These are phyloP conservation scores for Globicephala melas DNA, from an alignment of 2,113 vertebrate genomes.

Conservation along the genomic window DNA sequence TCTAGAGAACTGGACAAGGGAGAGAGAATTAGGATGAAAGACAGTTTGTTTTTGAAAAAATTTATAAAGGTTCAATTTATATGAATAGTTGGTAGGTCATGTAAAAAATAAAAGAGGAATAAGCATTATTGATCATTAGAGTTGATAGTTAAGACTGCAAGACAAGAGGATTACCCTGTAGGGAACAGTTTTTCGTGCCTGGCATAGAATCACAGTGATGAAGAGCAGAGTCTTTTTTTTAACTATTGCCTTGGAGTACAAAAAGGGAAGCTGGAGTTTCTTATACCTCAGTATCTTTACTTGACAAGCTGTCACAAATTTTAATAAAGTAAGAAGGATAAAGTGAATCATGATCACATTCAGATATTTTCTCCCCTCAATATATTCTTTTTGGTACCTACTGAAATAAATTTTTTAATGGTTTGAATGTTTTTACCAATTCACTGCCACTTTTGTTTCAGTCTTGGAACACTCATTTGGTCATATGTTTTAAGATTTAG, in stretches of 20 bases:
- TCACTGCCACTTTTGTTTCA: constrained; percentile 74
- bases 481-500: constrained; percentile 76
- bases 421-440: constrained; percentile 75
- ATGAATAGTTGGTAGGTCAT: not conserved
- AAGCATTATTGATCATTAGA: not conserved
- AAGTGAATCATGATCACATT: constrained; percentile 49
- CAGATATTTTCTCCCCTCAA: constrained; percentile 47
- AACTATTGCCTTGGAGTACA: constrained; percentile 26
- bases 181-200: constrained; percentile 26
- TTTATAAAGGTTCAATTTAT: not conserved
- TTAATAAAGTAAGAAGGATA: constrained; percentile 62
- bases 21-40: not conserved
- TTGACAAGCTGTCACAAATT: constrained; percentile 50
- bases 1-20: not conserved
- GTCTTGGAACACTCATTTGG: constrained; percentile 69
- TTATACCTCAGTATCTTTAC: constrained; percentile 60
- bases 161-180: not conserved
- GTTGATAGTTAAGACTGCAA: not conserved
- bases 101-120: not conserved
- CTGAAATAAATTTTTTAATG: constrained; percentile 74
- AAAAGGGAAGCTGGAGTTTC: constrained; percentile 32
- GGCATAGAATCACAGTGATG: constrained; percentile 24
- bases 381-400: constrained; percentile 63
- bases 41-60: not conserved
- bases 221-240: not conserved